A percentile compares a stretch with the other conserved stretches of the same genome.
Conservation (phyloP, 2,113 vertebrate species). For the Pagrus major region DNA sequence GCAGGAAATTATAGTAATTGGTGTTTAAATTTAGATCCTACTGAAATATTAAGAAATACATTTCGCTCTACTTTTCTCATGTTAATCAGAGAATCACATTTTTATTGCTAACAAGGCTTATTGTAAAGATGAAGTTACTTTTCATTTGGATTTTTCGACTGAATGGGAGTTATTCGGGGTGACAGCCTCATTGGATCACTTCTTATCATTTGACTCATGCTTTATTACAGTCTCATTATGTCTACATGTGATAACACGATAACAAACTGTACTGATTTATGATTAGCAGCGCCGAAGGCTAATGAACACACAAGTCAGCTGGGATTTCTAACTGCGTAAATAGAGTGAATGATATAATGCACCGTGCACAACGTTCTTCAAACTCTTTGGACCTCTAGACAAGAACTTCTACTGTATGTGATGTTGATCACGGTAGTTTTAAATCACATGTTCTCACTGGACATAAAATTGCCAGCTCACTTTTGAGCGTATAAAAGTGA, state of each 20-base stretch:
- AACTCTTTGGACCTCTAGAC: background rate
- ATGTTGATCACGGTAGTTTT: background rate
- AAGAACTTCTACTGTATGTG: background rate
- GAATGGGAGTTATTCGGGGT: background rate
- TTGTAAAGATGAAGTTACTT: background rate
- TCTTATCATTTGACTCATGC: background rate
- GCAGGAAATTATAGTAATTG: background rate
- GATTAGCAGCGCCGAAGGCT: background rate
- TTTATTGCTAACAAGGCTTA: background rate
- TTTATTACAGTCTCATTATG: background rate
- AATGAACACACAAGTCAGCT: background rate
- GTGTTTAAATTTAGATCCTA: background rate
- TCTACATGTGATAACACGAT: slow-evolving; percentile 11
- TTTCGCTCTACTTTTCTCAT: background rate
- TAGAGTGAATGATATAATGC: background rate
- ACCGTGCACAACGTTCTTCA: background rate
- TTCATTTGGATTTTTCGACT: background rate
- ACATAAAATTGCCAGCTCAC: background rate
- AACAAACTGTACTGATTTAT: background rate
- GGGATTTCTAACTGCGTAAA: background rate
- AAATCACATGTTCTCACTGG: background rate
- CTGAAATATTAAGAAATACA: background rate
- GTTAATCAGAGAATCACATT: background rate
- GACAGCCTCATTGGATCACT: background rate
- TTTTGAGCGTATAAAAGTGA: background rate